Percentiles rank a stretch among this genome's conserved stretches.
phyloP scores from a whole-genome alignment of 2,888 invertebrate genomes.

The Pocota personata region DNA sequence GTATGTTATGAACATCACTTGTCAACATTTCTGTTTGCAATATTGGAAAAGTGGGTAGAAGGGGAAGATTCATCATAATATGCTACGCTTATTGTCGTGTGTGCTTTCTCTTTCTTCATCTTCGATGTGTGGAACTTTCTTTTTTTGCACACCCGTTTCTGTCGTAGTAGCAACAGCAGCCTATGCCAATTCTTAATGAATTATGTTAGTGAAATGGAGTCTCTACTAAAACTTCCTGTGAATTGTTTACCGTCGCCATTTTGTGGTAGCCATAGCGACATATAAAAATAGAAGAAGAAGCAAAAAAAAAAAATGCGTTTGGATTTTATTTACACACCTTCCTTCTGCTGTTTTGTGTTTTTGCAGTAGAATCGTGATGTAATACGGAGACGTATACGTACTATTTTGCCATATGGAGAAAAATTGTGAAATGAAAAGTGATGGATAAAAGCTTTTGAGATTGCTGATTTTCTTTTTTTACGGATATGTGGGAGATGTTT shows the following conservation, averaged over 20 bases:
- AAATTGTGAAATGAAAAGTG: slow-evolving; percentile 31
- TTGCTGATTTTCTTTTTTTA: not conserved
- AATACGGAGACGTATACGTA: slow-evolving; percentile 59
- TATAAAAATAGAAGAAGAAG: not conserved
- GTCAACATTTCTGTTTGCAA: slow-evolving; percentile 2
- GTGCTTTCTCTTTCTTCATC: slow-evolving; percentile 54
- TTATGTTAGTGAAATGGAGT: slow-evolving; percentile 38
- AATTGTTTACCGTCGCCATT: slow-evolving; percentile 67
- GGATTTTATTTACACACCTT: slow-evolving; percentile 24
- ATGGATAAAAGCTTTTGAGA: slow-evolving; percentile 4
- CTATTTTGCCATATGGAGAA: slow-evolving; percentile 41
- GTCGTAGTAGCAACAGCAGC: not conserved
- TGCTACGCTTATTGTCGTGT: slow-evolving; percentile 5
- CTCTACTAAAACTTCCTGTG: slow-evolving; percentile 38
- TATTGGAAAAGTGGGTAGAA: not conserved
- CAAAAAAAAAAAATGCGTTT: slow-evolving; percentile 22
- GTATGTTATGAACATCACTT: not conserved
- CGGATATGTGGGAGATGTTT: not conserved
- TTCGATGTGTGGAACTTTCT: slow-evolving; percentile 55
- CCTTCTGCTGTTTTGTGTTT: slow-evolving; percentile 7
- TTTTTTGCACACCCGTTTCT: slow-evolving; percentile 35
- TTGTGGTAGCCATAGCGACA: slow-evolving; percentile 58
- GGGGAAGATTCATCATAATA: not conserved
- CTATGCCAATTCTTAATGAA: slow-evolving; percentile 36
- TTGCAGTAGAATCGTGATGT: slow-evolving; percentile 20